Percentiles rank a stretch among this genome's conserved stretches.
These are phyloP conservation scores for Psittacara wagleri DNA, from an alignment of 2,113 vertebrate species.

Conservation along the genomic window DNA sequence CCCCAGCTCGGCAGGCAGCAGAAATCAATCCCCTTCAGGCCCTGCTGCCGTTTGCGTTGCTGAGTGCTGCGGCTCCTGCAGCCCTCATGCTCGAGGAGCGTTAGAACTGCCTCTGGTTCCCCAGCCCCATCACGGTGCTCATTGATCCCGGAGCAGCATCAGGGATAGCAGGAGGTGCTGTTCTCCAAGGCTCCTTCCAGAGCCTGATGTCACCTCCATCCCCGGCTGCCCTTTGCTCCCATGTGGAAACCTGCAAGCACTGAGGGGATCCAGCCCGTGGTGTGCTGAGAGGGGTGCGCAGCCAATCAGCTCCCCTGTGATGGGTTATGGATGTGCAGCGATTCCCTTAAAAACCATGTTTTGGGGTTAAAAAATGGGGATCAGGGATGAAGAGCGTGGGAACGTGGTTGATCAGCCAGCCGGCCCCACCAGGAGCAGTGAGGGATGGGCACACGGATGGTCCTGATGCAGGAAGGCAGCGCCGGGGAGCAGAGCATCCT, in stretches of 20 bases:
- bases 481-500: background rate
- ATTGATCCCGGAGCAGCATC: rapidly evolving
- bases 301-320: rapidly evolving
- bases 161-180: background rate
- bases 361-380: rapidly evolving
- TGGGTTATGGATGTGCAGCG: background rate
- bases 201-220: rapidly evolving
- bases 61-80: background rate
- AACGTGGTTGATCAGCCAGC: rapidly evolving
- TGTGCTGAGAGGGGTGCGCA: rapidly evolving
- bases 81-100: background rate
- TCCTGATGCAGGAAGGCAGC: rapidly evolving
- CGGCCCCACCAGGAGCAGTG: rapidly evolving
- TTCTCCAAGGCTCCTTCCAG: background rate
- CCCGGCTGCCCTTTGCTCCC: background rate
- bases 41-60: background rate
- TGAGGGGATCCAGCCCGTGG: background rate
- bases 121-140: rapidly evolving
- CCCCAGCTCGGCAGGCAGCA: background rate
- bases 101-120: background rate
- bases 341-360: background rate
- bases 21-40: conserved; percentile 7
- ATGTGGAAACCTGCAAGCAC: rapidly evolving
- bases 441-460: background rate
- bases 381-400: background rate